Conservation (phyloP, 1,140 invertebrate genomes). For the Drosophila carrolli region DNA sequence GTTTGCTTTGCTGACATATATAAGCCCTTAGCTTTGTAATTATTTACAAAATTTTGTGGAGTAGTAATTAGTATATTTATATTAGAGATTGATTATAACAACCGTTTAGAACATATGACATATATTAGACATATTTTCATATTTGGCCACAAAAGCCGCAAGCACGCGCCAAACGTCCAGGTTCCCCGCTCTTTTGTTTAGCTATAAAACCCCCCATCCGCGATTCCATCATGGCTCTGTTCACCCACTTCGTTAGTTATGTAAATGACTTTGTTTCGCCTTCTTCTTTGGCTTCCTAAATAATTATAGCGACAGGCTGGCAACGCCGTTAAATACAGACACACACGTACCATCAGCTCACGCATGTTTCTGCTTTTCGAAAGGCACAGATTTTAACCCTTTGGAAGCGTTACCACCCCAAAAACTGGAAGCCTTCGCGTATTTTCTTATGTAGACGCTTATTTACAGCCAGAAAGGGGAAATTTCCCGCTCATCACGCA, state of each 20-base stretch:
- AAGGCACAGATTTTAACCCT: constrained; percentile 80
- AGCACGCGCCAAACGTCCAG: constrained; percentile 49
- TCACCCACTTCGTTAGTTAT: constrained; percentile 79
- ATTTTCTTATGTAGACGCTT: constrained; percentile 36
- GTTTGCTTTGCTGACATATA: too few relatives aligned
- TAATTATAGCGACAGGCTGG: constrained; percentile 68
- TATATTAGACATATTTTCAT: constrained; percentile 69
- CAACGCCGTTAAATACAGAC: constrained; percentile 59
- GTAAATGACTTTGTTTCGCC: constrained; percentile 80
- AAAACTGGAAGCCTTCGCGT: constrained; percentile 43
- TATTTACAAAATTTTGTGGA: too few relatives aligned
- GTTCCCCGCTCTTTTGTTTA: constrained; percentile 10
- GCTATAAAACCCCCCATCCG: not conserved
- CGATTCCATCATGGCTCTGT: constrained; percentile 29
- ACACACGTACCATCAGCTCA: constrained; percentile 33
- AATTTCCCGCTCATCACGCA: constrained; percentile 75
- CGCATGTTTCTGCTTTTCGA: constrained; percentile 61
- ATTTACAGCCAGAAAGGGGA: constrained; percentile 61
- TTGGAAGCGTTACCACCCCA: constrained; percentile 51
- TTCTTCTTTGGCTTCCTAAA: constrained; percentile 43
- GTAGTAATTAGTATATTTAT: too few relatives aligned
- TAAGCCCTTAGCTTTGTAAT: too few relatives aligned
- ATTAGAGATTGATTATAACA: too few relatives aligned
- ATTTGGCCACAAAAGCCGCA: constrained; percentile 53
- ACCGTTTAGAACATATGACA: constrained; percentile 45